phyloP scores from a whole-genome alignment of 1,140 invertebrate genomes.

The Tribolium castaneum region DNA sequence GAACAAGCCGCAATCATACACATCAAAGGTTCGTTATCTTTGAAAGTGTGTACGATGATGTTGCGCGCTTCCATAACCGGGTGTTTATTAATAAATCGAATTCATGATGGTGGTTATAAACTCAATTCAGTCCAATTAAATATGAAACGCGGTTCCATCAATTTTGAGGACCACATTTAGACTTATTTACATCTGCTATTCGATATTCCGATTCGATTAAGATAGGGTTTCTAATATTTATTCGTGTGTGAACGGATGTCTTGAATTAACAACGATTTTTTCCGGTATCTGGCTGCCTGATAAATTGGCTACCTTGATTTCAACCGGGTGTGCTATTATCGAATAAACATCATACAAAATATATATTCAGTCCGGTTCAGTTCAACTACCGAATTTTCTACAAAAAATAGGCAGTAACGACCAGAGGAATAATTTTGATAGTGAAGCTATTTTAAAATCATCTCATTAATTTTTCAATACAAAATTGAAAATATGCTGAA shows the following conservation, averaged over 20 bases:
- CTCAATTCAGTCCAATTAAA: conserved; percentile 27
- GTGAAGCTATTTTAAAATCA: too few relatives aligned
- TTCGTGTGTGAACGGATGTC: conserved; percentile 26
- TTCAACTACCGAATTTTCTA: background rate
- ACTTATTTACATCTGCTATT: conserved; percentile 21
- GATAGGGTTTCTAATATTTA: conserved; percentile 26
- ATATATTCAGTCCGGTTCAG: background rate
- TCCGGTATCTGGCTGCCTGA: conserved; percentile 10
- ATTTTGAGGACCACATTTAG: conserved; percentile 15
- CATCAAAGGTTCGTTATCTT: conserved; percentile 23
- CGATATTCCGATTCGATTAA: conserved; percentile 30
- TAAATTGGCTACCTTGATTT: conserved; percentile 25
- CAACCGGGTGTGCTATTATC: conserved; percentile 11
- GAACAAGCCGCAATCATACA: background rate
- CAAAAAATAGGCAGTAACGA: too few relatives aligned
- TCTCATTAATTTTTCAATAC: too few relatives aligned
- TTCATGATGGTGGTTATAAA: conserved; percentile 19
- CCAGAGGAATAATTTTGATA: background rate
- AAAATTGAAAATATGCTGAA: too few relatives aligned
- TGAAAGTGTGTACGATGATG: conserved; percentile 2
- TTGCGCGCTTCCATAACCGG: conserved; percentile 10
- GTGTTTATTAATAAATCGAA: conserved; percentile 35
- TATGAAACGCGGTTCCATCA: conserved; percentile 10
- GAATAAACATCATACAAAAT: background rate
- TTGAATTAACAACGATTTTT: conserved; percentile 35